Evolutionary conservation across 2,888 invertebrate species (phyloP).

Genomic region (Geophilus truncorum): DNA sequence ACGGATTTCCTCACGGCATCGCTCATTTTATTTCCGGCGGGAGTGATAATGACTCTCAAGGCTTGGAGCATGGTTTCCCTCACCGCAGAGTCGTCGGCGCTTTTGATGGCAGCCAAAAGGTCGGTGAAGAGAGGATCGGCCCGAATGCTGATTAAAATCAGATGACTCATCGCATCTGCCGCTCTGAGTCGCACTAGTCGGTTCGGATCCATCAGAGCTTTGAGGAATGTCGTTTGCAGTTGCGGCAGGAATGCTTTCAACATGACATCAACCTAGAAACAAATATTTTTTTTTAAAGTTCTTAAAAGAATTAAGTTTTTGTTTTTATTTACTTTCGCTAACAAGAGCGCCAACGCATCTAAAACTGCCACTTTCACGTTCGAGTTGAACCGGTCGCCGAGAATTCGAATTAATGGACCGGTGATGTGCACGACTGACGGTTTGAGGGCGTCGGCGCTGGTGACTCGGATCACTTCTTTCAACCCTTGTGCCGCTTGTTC

Average conservation of each 20-base stretch:
- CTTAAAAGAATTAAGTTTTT: neutral
- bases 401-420: conserved; percentile 93
- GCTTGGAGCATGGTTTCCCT: conserved; percentile 93
- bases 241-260: conserved; percentile 97
- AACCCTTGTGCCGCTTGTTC: conserved; percentile 91
- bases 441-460: conserved; percentile 80
- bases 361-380: conserved; percentile 94
- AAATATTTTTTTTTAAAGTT: conserved; percentile 32
- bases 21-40: conserved; percentile 84
- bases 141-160: conserved; percentile 85
- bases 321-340: conserved; percentile 70
- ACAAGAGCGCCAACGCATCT: conserved; percentile 84
- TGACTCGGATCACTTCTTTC: conserved; percentile 73
- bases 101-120: conserved; percentile 77
- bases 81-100: conserved; percentile 75
- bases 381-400: conserved; percentile 90
- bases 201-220: conserved; percentile 85
- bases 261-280: conserved; percentile 82
- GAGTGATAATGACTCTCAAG: conserved; percentile 72
- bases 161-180: conserved; percentile 76
- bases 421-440: conserved; percentile 96
- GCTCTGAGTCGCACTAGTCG: conserved; percentile 83
- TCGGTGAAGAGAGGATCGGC: conserved; percentile 94
- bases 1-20: conserved; percentile 70
- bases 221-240: conserved; percentile 95